phyloP scores from a whole-genome alignment of 2,113 vertebrate genomes.

The Sylvia atricapilla region DNA sequence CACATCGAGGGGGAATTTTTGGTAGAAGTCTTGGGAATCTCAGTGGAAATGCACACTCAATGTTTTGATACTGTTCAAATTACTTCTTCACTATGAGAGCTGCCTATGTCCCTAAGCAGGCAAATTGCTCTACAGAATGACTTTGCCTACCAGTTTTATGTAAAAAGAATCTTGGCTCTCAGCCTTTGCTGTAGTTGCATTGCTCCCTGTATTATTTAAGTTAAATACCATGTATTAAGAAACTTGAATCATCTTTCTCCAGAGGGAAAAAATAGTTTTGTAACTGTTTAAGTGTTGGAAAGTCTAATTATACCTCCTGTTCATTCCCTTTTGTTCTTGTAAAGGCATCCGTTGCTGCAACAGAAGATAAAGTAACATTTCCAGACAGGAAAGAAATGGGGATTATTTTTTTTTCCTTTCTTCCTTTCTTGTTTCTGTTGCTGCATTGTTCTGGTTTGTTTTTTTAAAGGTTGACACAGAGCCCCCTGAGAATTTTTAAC shows the following conservation, averaged over 20 bases:
- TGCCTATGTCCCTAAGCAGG: neutral
- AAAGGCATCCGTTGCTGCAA: neutral
- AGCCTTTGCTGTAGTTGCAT: neutral
- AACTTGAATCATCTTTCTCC: neutral
- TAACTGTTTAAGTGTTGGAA: neutral
- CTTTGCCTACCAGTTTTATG: neutral
- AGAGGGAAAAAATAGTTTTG: neutral
- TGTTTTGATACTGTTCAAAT: neutral
- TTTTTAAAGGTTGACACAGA: slow-evolving; percentile 48
- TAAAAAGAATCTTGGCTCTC: neutral
- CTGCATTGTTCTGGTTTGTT: slow-evolving; percentile 10
- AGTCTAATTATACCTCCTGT: neutral
- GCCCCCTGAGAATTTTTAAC: slow-evolving; percentile 45
- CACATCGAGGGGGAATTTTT: neutral
- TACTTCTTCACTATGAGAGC: neutral
- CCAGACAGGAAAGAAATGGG: neutral
- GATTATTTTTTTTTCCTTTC: neutral
- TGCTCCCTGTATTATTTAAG: neutral
- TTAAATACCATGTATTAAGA: slow-evolving; percentile 9
- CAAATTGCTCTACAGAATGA: neutral
- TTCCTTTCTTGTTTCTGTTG: slow-evolving; percentile 14
- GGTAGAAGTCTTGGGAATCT: neutral
- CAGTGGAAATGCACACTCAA: neutral
- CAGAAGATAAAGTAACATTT: slow-evolving; percentile 15
- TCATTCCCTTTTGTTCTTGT: slow-evolving; percentile 12